A percentile compares a stretch with the other conserved stretches of the same genome.
Evolutionary conservation across 2,797 vertebrate species (phyloP).

Genomic region (Tarsius wallacei): DNA sequence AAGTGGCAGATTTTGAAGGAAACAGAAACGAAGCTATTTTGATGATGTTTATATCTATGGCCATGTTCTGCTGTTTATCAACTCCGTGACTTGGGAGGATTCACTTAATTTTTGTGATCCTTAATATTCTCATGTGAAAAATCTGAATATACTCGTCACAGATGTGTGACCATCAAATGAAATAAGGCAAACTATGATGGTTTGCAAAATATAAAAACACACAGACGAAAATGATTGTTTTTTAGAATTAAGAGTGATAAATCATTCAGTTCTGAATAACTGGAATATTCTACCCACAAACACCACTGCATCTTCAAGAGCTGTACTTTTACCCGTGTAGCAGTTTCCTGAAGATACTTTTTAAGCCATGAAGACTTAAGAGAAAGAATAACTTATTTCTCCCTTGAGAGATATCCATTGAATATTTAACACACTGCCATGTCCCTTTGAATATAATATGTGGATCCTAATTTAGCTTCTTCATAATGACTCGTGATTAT

Average conservation of each 20-base stretch:
- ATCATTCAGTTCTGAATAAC: not conserved
- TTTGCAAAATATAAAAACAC: not conserved
- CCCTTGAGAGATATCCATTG: not conserved
- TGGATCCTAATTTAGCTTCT: slow-evolving; percentile 7
- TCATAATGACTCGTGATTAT: slow-evolving; percentile 18
- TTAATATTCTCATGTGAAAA: not conserved
- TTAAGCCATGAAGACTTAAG: not conserved
- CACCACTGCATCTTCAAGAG: not conserved
- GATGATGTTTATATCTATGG: not conserved
- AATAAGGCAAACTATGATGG: not conserved
- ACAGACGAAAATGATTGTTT: not conserved
- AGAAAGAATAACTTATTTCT: not conserved
- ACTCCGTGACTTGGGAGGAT: not conserved
- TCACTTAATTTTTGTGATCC: not conserved
- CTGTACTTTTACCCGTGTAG: not conserved
- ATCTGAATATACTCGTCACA: not conserved
- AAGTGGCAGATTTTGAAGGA: slow-evolving; percentile 45
- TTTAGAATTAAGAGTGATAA: not conserved
- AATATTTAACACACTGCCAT: not conserved
- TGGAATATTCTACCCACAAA: not conserved
- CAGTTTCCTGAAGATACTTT: not conserved
- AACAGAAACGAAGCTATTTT: not conserved
- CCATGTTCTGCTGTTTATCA: not conserved
- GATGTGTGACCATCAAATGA: not conserved
- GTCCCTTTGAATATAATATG: slow-evolving; percentile 46